phyloP scores from a whole-genome alignment of 2,797 vertebrate species.

The Macropus fuliginosus region DNA sequence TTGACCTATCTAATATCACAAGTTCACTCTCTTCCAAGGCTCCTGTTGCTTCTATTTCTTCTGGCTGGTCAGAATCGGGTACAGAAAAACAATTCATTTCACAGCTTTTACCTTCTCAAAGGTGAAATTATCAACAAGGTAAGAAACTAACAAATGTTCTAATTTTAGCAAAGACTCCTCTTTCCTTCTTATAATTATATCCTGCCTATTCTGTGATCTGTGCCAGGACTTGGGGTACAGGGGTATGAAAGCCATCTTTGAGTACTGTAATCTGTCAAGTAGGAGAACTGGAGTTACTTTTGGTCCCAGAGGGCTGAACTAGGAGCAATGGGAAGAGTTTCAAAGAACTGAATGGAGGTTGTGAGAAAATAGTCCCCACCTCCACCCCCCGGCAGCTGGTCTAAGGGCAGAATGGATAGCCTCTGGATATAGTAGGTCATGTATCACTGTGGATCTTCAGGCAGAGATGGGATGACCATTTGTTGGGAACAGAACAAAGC shows the following conservation, averaged over 20 bases:
- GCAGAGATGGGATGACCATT: background rate
- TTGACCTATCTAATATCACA: background rate
- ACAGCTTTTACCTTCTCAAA: background rate
- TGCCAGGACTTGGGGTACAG: background rate
- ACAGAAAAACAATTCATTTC: background rate
- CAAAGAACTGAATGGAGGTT: background rate
- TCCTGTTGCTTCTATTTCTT: background rate
- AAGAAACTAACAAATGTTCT: no score
- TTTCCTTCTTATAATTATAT: no score
- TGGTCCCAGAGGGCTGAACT: background rate
- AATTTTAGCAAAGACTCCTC: no score
- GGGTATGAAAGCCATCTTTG: background rate
- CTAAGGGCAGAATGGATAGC: background rate
- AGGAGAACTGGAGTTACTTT: background rate
- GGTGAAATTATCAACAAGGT: background rate
- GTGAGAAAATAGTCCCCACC: background rate
- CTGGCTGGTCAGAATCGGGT: background rate
- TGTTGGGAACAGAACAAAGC: background rate
- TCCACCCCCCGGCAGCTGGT: background rate
- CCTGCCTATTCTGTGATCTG: no score
- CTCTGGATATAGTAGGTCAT: background rate
- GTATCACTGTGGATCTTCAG: background rate
- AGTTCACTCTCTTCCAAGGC: background rate
- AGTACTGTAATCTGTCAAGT: background rate
- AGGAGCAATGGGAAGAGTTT: background rate